A percentile compares a stretch with the other conserved stretches of the same genome.
These are phyloP conservation scores for Anoplius nigerrimus DNA, from an alignment of 2,888 invertebrate species.

Conservation along the genomic window DNA sequence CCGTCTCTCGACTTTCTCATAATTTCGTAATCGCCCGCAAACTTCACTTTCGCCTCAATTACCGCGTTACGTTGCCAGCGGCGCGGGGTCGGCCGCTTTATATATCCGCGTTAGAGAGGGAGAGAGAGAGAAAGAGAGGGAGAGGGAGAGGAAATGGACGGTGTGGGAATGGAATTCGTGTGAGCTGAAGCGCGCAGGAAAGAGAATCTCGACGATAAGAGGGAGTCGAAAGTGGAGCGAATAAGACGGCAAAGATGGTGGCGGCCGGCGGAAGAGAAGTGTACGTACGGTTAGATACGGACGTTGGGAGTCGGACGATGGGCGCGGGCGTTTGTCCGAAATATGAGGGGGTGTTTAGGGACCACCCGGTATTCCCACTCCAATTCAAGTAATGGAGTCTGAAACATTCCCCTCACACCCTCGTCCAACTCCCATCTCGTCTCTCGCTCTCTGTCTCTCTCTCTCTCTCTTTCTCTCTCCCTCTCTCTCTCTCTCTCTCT, in stretches of 20 bases:
- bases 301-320: constrained; percentile 33
- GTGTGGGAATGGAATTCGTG: too few relatives aligned
- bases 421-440: constrained; percentile 21
- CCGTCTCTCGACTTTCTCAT: too few relatives aligned
- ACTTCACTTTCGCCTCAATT: too few relatives aligned
- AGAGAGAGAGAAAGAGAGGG: too few relatives aligned
- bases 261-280: not conserved
- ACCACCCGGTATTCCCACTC: constrained; percentile 68
- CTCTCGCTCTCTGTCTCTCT: not conserved
- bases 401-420: constrained; percentile 64
- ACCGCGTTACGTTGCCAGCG: too few relatives aligned
- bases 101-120: too few relatives aligned
- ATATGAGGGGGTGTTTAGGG: constrained; percentile 68
- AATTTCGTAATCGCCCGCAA: too few relatives aligned
- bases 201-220: constrained; percentile 7
- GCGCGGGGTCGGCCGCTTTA: too few relatives aligned
- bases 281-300: too few relatives aligned
- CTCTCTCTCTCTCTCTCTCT: constrained; percentile 7
- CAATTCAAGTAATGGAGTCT: constrained; percentile 72
- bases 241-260: not conserved
- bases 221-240: constrained; percentile 1
- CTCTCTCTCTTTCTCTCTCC: not conserved
- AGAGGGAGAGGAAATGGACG: too few relatives aligned
- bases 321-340: constrained; percentile 62
- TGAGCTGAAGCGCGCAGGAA: not conserved